Conservation (phyloP, 2,113 vertebrate species). For the Apodemus sylvaticus region DNA sequence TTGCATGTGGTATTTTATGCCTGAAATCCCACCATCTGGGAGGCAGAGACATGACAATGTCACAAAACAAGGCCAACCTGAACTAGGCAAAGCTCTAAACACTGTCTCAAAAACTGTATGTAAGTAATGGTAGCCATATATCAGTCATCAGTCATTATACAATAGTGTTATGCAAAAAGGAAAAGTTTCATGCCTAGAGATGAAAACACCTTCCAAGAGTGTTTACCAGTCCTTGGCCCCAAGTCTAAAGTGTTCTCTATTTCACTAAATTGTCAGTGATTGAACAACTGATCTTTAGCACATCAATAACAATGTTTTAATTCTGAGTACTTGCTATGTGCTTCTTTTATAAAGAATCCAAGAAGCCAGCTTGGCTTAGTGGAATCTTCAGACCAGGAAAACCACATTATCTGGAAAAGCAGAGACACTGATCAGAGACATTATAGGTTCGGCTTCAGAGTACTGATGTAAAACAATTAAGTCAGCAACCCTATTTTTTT, state of each 20-base stretch:
- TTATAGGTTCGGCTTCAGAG: not conserved
- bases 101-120: not conserved
- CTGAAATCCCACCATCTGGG: not conserved
- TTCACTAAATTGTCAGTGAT: not conserved
- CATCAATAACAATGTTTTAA: not conserved
- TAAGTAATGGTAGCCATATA: not conserved
- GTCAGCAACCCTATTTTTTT: not conserved
- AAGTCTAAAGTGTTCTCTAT: not conserved
- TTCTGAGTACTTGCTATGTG: not conserved
- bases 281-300: not conserved
- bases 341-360: too few relatives aligned
- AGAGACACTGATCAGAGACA: not conserved
- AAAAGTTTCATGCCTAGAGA: not conserved
- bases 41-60: not conserved
- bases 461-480: not conserved
- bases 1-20: not conserved
- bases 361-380: not conserved
- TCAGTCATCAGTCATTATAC: not conserved
- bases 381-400: constrained; percentile 33
- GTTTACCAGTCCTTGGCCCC: not conserved
- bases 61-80: not conserved
- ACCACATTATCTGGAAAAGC: not conserved
- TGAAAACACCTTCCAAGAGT: not conserved
- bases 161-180: constrained; percentile 11
- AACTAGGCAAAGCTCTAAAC: not conserved